phyloP scores from a whole-genome alignment of 2,113 vertebrate species.

The Alligator mississippiensis region DNA sequence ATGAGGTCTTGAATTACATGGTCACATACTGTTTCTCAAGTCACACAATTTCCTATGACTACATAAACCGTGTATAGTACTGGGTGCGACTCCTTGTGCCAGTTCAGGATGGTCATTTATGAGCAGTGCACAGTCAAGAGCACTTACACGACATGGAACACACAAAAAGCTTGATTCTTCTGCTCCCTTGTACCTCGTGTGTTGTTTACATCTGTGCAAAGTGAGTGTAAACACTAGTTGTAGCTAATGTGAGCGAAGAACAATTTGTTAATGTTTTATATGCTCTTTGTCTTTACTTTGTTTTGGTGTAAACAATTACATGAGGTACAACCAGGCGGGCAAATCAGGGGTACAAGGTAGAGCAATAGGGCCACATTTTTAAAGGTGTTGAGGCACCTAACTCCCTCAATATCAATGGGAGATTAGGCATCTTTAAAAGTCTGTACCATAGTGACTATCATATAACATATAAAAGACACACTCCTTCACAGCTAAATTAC shows the following conservation, averaged over 20 bases:
- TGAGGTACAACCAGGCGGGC: not conserved
- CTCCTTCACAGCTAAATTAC: not conserved
- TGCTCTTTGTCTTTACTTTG: not conserved
- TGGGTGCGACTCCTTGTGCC: not conserved
- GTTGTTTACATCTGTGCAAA: not conserved
- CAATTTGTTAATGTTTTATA: not conserved
- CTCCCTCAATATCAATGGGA: too few species aligned
- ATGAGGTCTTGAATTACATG: too few species aligned
- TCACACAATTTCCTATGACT: too few species aligned
- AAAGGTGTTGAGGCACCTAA: too few species aligned
- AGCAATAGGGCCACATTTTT: not conserved
- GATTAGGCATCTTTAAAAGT: too few species aligned
- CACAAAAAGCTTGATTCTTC: not conserved
- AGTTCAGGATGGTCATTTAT: not conserved
- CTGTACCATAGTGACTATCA: not conserved
- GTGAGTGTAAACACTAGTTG: not conserved
- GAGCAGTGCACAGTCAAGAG: not conserved
- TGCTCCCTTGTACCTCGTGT: not conserved
- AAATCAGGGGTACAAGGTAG: not conserved
- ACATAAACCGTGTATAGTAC: not conserved
- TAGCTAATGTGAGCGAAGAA: not conserved
- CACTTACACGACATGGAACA: not conserved
- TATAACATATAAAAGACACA: not conserved
- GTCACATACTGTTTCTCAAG: too few species aligned
- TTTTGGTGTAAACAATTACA: not conserved